These are phyloP conservation scores for Cercopithecus hamlyni DNA, from an alignment of 2,797 vertebrate species.

Conservation along the genomic window DNA sequence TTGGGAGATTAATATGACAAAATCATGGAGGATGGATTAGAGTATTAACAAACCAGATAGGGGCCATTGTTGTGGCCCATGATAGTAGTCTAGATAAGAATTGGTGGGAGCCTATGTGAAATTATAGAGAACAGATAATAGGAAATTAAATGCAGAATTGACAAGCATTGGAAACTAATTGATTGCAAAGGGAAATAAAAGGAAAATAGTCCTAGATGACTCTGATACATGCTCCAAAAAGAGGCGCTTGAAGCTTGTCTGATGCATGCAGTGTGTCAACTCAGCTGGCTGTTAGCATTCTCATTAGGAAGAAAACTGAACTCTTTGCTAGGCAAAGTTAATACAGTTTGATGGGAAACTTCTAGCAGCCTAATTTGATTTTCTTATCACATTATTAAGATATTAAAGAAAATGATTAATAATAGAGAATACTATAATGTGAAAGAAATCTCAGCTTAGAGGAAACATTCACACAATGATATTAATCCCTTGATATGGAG, in stretches of 20 bases:
- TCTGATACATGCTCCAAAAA: neutral
- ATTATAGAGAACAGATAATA: neutral
- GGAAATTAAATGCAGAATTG: neutral
- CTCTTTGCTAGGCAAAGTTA: constrained; percentile 48
- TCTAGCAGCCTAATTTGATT: constrained; percentile 69
- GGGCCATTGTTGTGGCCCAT: neutral
- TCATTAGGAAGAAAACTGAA: constrained; percentile 30
- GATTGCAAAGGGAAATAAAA: neutral
- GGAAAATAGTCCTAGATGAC: neutral
- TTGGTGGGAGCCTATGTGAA: neutral
- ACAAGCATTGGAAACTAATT: neutral
- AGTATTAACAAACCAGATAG: neutral
- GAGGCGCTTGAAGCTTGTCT: neutral
- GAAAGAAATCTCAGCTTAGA: constrained; percentile 37
- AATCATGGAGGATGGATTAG: neutral
- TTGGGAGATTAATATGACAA: neutral
- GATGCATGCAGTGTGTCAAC: neutral
- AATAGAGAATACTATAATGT: constrained; percentile 62
- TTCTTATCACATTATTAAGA: constrained; percentile 67
- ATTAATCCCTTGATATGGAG: constrained; percentile 73
- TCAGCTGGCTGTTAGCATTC: constrained; percentile 23
- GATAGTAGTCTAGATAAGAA: neutral
- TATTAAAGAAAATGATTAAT: constrained; percentile 76
- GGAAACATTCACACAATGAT: constrained; percentile 71
- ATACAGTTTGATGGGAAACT: constrained; percentile 56